Base-by-base conservation (phyloP, 2,113 vertebrate species). In the Oophaga pumilio region DNA sequence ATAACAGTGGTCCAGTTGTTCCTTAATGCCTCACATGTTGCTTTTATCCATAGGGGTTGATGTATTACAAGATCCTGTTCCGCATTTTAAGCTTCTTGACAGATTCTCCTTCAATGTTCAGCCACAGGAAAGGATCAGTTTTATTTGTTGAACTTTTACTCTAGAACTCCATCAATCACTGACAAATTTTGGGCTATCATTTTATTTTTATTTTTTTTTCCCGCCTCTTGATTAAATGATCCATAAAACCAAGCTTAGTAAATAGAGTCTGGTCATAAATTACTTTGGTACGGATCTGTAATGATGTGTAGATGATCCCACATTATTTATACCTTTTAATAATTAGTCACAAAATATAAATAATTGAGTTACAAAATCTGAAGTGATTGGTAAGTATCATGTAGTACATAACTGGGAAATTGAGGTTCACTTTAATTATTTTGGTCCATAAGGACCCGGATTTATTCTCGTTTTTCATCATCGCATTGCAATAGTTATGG, bases 41-140 rank as follows among this genome's bases (percentile, higher is more conserved):
- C 85, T 56, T 87, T 87, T 82, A 81, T 87, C 76, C 85, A 87
- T 87, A 57, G 85, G 85, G 85, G 85, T 87, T 87, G 77, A 87
- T 69, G 28, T 87, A 81, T 87, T 81, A 80, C 85, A 87, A 79
- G 85, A 87, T 87, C 77, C 80, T 87, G 62, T 87, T 71, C 85
- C 77, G 57, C 85, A 87, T 66, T 87, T 73, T 87, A 87, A 82
- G 66, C 78, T 69, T 87, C 78, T 74, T 87, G 85, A 87, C 85
- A 87, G 85, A 87, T 87, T 82, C 64, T 79, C 66, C 66, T 81
- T 87, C 76, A 80, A 69, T 17, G 26, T 49, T 74, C 78, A 24
- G 78, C 50, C 66, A 50, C 53, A 52, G 68, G 24, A 81, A 87
- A 69, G 59, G 73, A 81, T 87, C 64, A 74, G 60, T 57, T 82